Percentiles rank a stretch among this genome's conserved stretches.
These are phyloP conservation scores for Myiotriccus ornatus DNA, from an alignment of 2,797 vertebrate genomes.

Conservation along the genomic window DNA sequence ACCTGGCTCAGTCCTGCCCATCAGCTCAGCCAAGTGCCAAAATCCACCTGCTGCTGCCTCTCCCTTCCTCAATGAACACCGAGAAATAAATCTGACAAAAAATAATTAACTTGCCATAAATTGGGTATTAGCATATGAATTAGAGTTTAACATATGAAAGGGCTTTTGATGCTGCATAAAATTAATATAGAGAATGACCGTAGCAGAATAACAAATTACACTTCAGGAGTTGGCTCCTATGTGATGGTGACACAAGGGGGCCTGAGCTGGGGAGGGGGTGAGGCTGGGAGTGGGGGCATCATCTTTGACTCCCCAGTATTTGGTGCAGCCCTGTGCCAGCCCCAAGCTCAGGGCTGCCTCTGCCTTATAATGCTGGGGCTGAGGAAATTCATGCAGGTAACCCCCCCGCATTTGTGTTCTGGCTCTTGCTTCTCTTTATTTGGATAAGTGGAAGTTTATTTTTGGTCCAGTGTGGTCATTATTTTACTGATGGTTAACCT, in stretches of 20 bases:
- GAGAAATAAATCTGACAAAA: constrained; percentile 52
- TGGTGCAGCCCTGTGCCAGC: not conserved
- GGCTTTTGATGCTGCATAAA: constrained; percentile 46
- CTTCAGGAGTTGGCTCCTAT: not conserved
- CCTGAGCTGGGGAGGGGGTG: not conserved
- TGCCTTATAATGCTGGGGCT: rapidly evolving
- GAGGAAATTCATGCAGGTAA: not conserved
- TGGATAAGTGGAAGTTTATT: not conserved
- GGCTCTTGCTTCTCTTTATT: not conserved
- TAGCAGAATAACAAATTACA: constrained; percentile 46
- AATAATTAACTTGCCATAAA: constrained; percentile 68
- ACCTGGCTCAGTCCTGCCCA: not conserved
- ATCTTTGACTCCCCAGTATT: rapidly evolving
- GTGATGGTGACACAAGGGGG: not conserved
- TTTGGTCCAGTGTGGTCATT: not conserved
- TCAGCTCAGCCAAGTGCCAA: not conserved
- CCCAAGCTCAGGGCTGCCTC: not conserved
- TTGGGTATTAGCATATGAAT: constrained; percentile 70
- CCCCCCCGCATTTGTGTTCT: not conserved
- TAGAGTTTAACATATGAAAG: constrained; percentile 71
- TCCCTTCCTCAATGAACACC: not conserved
- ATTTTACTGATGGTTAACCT: not conserved
- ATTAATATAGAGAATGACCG: constrained; percentile 56
- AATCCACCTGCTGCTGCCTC: not conserved
- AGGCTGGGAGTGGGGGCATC: rapidly evolving